Percentiles rank a stretch among this genome's conserved stretches.
These are phyloP conservation scores for Asobara japonica DNA, from an alignment of 1,140 invertebrate species.

Conservation along the genomic window DNA sequence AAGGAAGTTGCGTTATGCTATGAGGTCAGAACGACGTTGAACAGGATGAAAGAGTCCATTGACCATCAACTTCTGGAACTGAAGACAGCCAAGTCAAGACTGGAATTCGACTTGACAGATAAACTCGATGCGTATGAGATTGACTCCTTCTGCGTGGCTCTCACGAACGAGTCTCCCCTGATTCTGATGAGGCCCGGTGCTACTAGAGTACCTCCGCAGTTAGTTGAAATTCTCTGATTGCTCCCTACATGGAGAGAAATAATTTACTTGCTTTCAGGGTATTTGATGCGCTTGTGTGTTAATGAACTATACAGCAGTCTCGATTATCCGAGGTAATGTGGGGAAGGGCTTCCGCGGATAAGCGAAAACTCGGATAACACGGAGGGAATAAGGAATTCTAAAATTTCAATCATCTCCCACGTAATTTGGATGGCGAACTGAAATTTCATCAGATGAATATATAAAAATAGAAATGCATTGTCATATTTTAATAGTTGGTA, in stretches of 20 bases:
- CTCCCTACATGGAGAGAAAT: not conserved
- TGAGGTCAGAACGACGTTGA: conserved; percentile 72
- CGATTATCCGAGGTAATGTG: too few species aligned
- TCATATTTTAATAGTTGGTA: too few species aligned
- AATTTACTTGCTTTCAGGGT: not conserved
- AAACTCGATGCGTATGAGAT: conserved; percentile 84
- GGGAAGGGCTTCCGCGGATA: too few species aligned
- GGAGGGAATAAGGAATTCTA: too few species aligned
- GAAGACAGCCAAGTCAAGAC: conserved; percentile 78
- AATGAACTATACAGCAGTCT: too few species aligned
- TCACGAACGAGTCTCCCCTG: conserved; percentile 72
- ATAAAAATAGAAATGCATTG: too few species aligned
- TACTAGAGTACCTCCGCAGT: conserved; percentile 76
- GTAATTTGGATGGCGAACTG: too few species aligned
- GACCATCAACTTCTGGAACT: conserved; percentile 80
- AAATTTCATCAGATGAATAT: too few species aligned
- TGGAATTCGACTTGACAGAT: conserved; percentile 91
- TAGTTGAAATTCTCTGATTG: too few species aligned
- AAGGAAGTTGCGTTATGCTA: conserved; percentile 74
- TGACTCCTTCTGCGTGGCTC: conserved; percentile 73
- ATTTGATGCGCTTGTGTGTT: not conserved
- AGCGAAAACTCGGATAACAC: too few species aligned
- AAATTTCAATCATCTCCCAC: too few species aligned
- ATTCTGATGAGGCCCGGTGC: conserved; percentile 77
- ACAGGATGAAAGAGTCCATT: conserved; percentile 72